Base-by-base conservation (phyloP, 2,113 vertebrate genomes). In the Syngnathus scovelli region DNA sequence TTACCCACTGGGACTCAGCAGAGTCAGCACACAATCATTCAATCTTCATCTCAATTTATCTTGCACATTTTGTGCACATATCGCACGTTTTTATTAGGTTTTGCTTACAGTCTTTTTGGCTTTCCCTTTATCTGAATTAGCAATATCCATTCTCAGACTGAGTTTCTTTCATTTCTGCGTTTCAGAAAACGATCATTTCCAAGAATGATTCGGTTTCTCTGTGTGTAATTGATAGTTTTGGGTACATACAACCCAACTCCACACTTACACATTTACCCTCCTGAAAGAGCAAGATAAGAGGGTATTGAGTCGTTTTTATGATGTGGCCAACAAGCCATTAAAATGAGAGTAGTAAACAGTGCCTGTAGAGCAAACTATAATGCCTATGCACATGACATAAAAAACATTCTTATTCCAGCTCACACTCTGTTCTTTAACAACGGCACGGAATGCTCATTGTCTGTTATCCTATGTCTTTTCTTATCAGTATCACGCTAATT, bases 301-400 rank as follows among this genome's bases (percentile, higher is more conserved):
- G 80, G 78, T 84, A 68, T 23, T 58, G 74, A 81, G 74, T 71
- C 66, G 63, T 61, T 79, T 87, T 87, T 82, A 85, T 85, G 81
- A 86, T 76, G 81, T 70, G 73, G 74, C 81, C 81, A 86, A 84
- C 82, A 80, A 85, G 82, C 80, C 82, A 86, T 88, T 86, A 78
- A 86, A 86, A 83, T 82, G 78, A 68, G 78, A 83, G 81, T 38
- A 7, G 78, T 82, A 85, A 86, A 86, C 82, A 83, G 75, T 16
- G 71, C 77, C 78, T 48, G 54, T 58, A 79, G 79, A 78, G 81
- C 8, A 15, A 54, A 72, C 61, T 60, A 61, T 66, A 68, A 76
- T 75, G 64, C 73, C 64, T 72, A 49, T 52, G 70, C 49, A 66
- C 76, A 79, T 86, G 70, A 54, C 51, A 19, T 21, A 60, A 55